Evolutionary conservation across 1,140 invertebrate genomes (phyloP), one percentile per base, ranked within the genome.

Genomic region (Bombus waltoni): DNA sequence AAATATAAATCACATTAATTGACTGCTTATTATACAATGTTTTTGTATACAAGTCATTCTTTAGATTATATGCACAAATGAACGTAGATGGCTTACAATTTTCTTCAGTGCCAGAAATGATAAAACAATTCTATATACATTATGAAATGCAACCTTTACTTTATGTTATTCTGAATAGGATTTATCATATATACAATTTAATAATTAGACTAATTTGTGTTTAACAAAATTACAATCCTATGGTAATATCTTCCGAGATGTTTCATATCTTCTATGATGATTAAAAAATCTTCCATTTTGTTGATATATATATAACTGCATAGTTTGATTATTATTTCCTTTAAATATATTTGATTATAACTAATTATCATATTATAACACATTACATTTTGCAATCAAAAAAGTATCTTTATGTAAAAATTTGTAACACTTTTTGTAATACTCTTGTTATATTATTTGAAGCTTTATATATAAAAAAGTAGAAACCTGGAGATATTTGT

Each of bases 241-340:
- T 47, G 40, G 28, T 53, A n/a, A 76, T 13, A 65, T 62, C 74
- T 83, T 83, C 82, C 47, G 6, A 47, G 83, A 47, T 65, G 70
- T 0, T 71, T 73, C 32, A 18, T 25, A 68, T 84, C 74, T 84
- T 84, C 74, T n/a, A 44, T 5, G 65, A 18, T 11, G 66, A 70
- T 70, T 72, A 42, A 13, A 40, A 42, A 62, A 78, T 71, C 66
- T 79, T 79, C 47, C 11, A 35, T 1, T 44, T 66, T n/a, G 28
- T 59, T 18, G 11, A 42, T 42, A 32, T 6, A 6, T 53, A 18
- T 53, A 32, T 1, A 57, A 77, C 10, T 57, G 13, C 13, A 72
- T 18, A 79, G 22, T 47, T 32, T 25, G 28, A 42, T 15, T 68
- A 18, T 42, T 25, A 18, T 1, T 32, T 3, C 62, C 15, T 62